These are phyloP conservation scores for Pyrochroa serraticornis DNA, from an alignment of 2,888 invertebrate genomes.

Conservation along the genomic window DNA sequence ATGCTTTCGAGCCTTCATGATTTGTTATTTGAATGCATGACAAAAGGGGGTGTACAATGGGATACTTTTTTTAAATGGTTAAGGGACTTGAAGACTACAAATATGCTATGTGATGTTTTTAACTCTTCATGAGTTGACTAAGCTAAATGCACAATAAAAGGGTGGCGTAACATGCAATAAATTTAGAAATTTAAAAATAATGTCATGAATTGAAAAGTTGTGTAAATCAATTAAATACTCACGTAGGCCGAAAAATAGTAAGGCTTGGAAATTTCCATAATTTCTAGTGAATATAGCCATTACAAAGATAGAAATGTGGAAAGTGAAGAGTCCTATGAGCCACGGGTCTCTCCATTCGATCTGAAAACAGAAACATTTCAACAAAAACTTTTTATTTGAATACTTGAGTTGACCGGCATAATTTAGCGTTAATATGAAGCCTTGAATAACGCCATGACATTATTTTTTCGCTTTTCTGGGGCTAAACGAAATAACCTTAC, in stretches of 20 bases:
- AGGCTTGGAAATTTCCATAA: constrained; percentile 85
- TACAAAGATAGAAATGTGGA: constrained; percentile 79
- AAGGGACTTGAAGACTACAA: too few species aligned
- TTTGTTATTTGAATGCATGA: background rate
- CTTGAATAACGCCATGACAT: background rate
- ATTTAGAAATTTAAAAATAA: too few species aligned
- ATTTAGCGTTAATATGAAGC: background rate
- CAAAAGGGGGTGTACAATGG: too few species aligned
- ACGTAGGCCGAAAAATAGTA: constrained; percentile 81
- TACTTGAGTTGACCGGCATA: background rate
- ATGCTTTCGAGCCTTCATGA: background rate
- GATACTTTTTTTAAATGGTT: too few species aligned
- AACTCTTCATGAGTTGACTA: too few species aligned
- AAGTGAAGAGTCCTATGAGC: constrained; percentile 76
- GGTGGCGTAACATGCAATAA: too few species aligned
- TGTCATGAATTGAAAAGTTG: background rate
- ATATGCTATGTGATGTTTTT: too few species aligned
- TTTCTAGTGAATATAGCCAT: constrained; percentile 82
- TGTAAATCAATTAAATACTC: constrained; percentile 58
- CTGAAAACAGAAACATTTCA: constrained; percentile 60
- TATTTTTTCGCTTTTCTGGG: background rate
- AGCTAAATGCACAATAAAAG: too few species aligned
- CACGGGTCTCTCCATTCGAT: constrained; percentile 92
- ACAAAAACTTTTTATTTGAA: background rate
- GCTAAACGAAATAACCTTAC: background rate